Evolutionary conservation across 2,888 invertebrate genomes (phyloP), one percentile per base, ranked within the genome.

Genomic region (Cetonia aurata): DNA sequence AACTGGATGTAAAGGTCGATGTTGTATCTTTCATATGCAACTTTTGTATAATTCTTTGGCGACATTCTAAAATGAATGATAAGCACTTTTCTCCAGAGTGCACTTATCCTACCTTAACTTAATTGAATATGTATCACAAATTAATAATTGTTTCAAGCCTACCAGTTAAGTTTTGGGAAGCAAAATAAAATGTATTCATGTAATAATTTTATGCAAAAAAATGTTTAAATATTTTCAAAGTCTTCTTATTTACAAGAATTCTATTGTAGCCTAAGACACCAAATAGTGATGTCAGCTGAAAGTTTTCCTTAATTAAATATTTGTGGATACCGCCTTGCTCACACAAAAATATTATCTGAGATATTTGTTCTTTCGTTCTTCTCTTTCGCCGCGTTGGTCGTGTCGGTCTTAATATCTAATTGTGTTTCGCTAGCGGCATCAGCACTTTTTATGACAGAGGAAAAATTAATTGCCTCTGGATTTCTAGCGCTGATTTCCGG

Each of bases 361-460:
- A 42, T 55, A 31, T 25, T 42, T 67, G 44, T 67, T 53, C 37
- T 42, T 31, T 46, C 41, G 53, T 67, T 53, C 42, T 55, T 60
- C 31, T 48, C 25, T 42, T 67, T 67, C 19, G 17, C 53, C 37
- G 53, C 53, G 42, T n/a, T n/a, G n/a, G n/a, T 37, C 56, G 56
- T n/a, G 33, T 44, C 46, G n/a, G 31, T 55, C 46, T 65, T 66
- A 66, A 70, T 70, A 55, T 70, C 70, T 55, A 70, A 70, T 70
- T 66, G 65, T 70, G 48, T 65, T 65, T 53, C 70, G 46, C 31
- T 52, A 25, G 62, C 46, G 46, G 41, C 44, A 56, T 70, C 70
- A 70, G 70, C 70, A 66, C 31, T 70, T 70, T 69, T 70, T 70
- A 70, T 70, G 70, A 66, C 65, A 48, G 69, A 31, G 9, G 25